Percentiles rank a stretch among this genome's conserved stretches.
Evolutionary conservation across 2,888 invertebrate genomes (phyloP).

Genomic region (Rhagium mordax): DNA sequence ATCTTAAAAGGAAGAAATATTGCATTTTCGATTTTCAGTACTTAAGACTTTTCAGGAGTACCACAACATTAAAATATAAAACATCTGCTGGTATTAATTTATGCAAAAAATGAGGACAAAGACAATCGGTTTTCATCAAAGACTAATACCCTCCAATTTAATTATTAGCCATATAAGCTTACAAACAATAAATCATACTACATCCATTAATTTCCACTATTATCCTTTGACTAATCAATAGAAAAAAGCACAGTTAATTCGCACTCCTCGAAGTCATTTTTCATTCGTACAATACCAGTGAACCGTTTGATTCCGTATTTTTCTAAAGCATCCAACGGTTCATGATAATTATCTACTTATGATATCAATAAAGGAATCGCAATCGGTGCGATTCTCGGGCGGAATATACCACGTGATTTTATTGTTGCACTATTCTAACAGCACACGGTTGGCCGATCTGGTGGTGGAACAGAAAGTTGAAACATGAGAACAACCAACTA

Average conservation of each 20-base stretch:
- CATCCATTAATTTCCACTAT: constrained; percentile 34
- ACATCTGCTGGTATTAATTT: too few relatives aligned
- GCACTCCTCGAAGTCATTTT: constrained; percentile 35
- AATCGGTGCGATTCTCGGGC: constrained; percentile 40
- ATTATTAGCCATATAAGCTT: not conserved
- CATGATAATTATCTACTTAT: constrained; percentile 58
- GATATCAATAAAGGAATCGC: constrained; percentile 57
- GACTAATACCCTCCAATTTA: too few relatives aligned
- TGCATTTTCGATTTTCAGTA: too few relatives aligned
- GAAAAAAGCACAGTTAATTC: constrained; percentile 30
- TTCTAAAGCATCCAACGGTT: constrained; percentile 54
- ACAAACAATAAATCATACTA: constrained; percentile 23
- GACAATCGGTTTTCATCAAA: too few relatives aligned
- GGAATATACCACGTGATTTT: constrained; percentile 38
- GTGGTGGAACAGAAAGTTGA: constrained; percentile 27
- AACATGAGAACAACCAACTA: too few relatives aligned
- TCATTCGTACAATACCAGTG: constrained; percentile 40
- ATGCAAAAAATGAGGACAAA: too few relatives aligned
- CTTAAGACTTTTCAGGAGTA: too few relatives aligned
- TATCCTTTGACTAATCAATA: constrained; percentile 36
- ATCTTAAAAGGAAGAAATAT: too few relatives aligned
- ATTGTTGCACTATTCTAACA: constrained; percentile 38
- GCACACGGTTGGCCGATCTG: constrained; percentile 32
- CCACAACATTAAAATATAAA: too few relatives aligned
- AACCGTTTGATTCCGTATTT: constrained; percentile 18